Evolutionary conservation across 2,888 invertebrate species (phyloP).

Genomic region (Drosophila ezoana): DNA sequence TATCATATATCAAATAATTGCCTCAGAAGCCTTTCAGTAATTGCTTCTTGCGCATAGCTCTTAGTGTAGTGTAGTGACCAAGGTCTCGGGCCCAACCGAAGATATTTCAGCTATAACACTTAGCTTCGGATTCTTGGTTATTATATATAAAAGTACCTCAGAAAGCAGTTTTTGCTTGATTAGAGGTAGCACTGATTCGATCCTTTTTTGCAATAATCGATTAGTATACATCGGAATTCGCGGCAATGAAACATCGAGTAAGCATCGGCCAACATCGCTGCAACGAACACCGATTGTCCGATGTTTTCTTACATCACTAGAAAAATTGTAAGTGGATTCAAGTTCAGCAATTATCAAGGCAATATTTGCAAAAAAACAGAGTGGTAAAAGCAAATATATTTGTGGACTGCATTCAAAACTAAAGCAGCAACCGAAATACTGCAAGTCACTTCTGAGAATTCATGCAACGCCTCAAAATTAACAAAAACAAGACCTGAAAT

Average conservation of each 20-base stretch:
- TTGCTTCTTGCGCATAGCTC: too few relatives aligned
- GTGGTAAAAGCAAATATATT: conserved; percentile 35
- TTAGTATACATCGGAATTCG: neutral
- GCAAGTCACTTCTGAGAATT: conserved; percentile 42
- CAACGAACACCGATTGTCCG: neutral
- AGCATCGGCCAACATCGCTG: conserved; percentile 3
- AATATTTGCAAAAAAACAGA: conserved; percentile 34
- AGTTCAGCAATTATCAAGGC: conserved; percentile 35
- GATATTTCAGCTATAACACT: too few relatives aligned
- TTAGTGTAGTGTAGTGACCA: too few relatives aligned
- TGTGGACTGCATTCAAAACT: neutral
- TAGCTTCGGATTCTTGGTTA: too few relatives aligned
- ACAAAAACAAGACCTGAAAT: conserved; percentile 63
- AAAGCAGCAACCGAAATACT: conserved; percentile 18
- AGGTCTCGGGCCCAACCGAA: too few relatives aligned
- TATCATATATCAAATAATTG: too few relatives aligned
- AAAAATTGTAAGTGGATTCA: conserved; percentile 62
- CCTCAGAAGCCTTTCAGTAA: too few relatives aligned
- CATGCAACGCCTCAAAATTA: conserved; percentile 42
- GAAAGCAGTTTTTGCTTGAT: too few relatives aligned
- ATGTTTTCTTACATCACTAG: conserved; percentile 38
- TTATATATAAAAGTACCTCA: too few relatives aligned
- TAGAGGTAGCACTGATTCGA: neutral
- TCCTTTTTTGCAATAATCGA: neutral
- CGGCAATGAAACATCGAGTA: neutral